Percentiles rank a stretch among this genome's conserved stretches.
Evolutionary conservation across 2,113 vertebrate genomes (phyloP).

Genomic region (Cygnus atratus): DNA sequence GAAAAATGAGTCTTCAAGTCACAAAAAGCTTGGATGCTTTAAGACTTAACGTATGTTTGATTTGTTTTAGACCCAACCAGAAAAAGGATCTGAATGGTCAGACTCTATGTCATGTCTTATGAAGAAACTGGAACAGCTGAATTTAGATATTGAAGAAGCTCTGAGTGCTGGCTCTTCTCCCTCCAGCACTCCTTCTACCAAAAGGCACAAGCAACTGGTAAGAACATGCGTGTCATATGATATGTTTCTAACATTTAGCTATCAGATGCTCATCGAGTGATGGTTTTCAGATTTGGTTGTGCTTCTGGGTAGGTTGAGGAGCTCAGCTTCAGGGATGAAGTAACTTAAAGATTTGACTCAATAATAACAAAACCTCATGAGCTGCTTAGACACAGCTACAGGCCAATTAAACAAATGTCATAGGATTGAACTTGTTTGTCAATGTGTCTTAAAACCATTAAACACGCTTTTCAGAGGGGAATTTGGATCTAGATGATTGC

Average conservation of each 20-base stretch:
- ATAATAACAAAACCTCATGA: background rate
- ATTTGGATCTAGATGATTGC: background rate
- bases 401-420: background rate
- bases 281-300: background rate
- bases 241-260: background rate
- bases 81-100: conserved; percentile 76
- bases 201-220: conserved; percentile 76
- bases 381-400: background rate
- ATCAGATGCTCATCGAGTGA: background rate
- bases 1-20: background rate
- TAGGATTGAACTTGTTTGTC: background rate
- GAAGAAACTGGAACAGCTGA: conserved; percentile 85
- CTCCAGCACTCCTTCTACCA: conserved; percentile 73
- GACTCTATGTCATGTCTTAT: conserved; percentile 85
- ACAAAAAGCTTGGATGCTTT: background rate
- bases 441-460: background rate
- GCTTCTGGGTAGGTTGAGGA: background rate
- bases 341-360: background rate
- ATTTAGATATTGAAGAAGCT: conserved; percentile 88
- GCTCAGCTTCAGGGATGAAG: background rate
- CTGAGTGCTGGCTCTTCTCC: conserved; percentile 82
- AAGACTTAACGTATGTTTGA: background rate
- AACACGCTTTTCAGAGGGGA: background rate
- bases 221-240: background rate
- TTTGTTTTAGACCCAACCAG: conserved; percentile 54